Percentiles rank a stretch among this genome's conserved stretches.
Evolutionary conservation across 2,113 vertebrate genomes (phyloP).

Genomic region (Hyperopisus bebe): DNA sequence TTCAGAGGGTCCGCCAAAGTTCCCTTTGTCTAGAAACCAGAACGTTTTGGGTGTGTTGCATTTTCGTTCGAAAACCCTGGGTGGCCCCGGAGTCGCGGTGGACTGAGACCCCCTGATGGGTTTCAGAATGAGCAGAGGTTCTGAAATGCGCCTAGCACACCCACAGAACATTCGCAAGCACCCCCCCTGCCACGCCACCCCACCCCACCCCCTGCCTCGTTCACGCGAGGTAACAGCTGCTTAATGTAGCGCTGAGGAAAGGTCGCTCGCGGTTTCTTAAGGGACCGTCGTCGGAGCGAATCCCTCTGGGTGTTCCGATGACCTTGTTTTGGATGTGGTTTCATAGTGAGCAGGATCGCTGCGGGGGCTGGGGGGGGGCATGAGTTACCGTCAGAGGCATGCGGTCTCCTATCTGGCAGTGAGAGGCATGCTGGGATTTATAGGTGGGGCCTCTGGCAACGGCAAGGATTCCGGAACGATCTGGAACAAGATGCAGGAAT

Average conservation of each 20-base stretch:
- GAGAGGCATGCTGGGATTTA: neutral
- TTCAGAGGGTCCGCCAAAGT: neutral
- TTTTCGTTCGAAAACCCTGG: constrained; percentile 43
- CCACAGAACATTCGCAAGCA: neutral
- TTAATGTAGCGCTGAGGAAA: constrained; percentile 4
- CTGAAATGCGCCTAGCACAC: neutral
- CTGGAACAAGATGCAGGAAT: neutral
- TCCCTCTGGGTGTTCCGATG: neutral
- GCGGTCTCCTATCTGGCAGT: neutral
- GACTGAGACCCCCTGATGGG: neutral
- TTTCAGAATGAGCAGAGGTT: neutral
- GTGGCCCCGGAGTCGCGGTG: neutral
- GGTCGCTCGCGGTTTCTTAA: neutral
- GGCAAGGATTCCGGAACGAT: neutral
- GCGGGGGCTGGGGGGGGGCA: neutral
- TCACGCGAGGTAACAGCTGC: neutral
- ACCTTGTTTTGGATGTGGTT: neutral
- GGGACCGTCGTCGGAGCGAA: neutral
- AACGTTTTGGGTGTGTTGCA: constrained; percentile 69
- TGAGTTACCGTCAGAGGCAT: neutral
- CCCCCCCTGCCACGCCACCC: neutral
- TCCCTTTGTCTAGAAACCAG: constrained; percentile 37
- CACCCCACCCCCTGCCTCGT: neutral
- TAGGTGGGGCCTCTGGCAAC: neutral
- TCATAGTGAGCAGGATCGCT: neutral